Percentiles rank a stretch among this genome's conserved stretches.
Conservation (phyloP, 2,113 vertebrate genomes). For the Trochalopteron elliotii region DNA sequence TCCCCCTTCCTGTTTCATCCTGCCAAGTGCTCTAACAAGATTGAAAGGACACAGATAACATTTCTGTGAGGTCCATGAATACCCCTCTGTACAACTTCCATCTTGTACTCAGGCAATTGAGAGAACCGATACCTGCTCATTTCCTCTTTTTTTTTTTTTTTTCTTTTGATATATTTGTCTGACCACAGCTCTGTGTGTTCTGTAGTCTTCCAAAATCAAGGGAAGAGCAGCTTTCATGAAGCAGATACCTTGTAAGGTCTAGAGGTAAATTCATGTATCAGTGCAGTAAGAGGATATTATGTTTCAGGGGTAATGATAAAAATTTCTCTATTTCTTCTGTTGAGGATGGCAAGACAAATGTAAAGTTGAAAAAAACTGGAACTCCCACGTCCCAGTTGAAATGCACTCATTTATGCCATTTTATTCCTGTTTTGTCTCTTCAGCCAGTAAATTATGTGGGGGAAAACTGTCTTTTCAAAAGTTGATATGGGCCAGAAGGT, state of each 20-base stretch:
- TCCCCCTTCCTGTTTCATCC: neutral
- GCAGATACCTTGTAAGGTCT: neutral
- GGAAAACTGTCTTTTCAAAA: neutral
- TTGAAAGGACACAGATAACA: neutral
- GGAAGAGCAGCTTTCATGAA: neutral
- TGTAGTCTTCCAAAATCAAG: neutral
- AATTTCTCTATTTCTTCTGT: neutral
- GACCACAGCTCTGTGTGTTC: neutral
- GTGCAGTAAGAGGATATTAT: neutral
- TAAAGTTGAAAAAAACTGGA: neutral
- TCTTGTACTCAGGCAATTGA: neutral
- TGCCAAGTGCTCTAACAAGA: neutral
- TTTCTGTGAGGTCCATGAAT: neutral
- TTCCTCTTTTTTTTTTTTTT: neutral
- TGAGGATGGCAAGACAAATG: neutral
- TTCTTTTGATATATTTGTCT: fast-evolving
- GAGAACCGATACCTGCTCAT: neutral
- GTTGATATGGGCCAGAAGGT: neutral
- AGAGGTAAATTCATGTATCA: neutral
- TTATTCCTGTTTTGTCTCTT: neutral
- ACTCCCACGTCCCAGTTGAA: neutral
- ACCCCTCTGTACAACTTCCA: neutral
- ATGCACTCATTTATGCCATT: neutral
- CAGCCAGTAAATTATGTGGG: neutral
- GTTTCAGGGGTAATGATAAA: neutral